Evolutionary conservation across 2,113 vertebrate genomes (phyloP).

Genomic region (Brienomyrus longianalis): DNA sequence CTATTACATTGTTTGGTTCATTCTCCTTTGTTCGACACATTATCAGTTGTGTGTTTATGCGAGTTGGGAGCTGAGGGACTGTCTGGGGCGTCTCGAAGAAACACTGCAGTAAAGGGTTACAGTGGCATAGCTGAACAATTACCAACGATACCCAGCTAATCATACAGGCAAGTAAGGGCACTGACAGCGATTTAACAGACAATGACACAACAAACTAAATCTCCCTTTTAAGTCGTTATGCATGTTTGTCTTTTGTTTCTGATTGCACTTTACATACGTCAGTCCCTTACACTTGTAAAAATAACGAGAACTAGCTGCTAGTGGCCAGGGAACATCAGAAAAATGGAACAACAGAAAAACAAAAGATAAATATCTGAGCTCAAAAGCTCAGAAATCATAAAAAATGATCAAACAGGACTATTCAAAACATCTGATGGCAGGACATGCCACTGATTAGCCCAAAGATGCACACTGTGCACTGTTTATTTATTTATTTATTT

Average conservation of each 20-base stretch:
- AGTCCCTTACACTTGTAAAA: background rate
- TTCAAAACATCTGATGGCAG: background rate
- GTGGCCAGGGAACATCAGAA: background rate
- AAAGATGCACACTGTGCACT: background rate
- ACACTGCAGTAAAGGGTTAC: background rate
- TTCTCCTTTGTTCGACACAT: background rate
- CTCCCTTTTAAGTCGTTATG: background rate
- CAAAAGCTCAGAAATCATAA: background rate
- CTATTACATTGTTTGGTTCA: background rate
- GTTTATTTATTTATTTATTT: background rate
- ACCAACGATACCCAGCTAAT: background rate
- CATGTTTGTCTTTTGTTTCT: background rate
- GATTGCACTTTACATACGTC: background rate
- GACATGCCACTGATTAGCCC: background rate
- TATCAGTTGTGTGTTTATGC: background rate
- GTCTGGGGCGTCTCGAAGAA: background rate
- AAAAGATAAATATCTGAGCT: background rate
- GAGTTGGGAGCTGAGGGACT: background rate
- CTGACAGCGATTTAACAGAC: background rate
- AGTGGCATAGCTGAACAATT: background rate
- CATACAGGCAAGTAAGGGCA: background rate
- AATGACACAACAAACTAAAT: background rate
- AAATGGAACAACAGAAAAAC: background rate
- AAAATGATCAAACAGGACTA: background rate
- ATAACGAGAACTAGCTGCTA: background rate